These are phyloP conservation scores for Mesocricetus auratus DNA, from an alignment of 2,113 vertebrate species.

Conservation along the genomic window DNA sequence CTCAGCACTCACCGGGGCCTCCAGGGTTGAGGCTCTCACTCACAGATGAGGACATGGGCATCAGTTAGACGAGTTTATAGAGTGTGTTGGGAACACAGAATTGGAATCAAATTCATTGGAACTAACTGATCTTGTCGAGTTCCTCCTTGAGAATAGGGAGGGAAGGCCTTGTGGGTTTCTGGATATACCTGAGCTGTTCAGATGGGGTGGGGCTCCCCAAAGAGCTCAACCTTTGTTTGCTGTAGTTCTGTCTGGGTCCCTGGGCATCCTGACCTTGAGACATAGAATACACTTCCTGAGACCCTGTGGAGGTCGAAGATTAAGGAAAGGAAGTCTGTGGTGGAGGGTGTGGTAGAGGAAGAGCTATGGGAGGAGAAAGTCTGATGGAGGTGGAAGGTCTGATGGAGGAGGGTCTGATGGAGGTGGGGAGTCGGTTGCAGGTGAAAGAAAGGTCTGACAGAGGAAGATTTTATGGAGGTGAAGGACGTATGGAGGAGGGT, in stretches of 20 bases:
- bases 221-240: too few relatives aligned
- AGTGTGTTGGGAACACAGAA: neutral
- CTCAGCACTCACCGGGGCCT: fast-evolving
- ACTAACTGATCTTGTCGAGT: neutral
- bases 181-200: neutral
- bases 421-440: too few relatives aligned
- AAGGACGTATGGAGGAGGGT: neutral
- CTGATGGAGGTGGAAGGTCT: neutral
- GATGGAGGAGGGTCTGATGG: neutral
- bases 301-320: neutral
- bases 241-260: neutral
- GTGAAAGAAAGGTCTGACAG: too few relatives aligned
- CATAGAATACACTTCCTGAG: too few relatives aligned
- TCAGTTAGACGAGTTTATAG: fast-evolving
- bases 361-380: neutral
- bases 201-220: fast-evolving
- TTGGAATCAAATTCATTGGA: neutral
- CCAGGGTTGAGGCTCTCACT: neutral
- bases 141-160: neutral
- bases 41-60: fast-evolving
- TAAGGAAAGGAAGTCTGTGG: neutral
- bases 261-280: neutral
- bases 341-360: too few relatives aligned
- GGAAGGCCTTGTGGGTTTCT: neutral
- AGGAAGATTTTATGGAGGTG: neutral